A percentile compares a stretch with the other conserved stretches of the same genome.
phyloP scores from a whole-genome alignment of 2,113 vertebrate species.

The Condylura cristata region DNA sequence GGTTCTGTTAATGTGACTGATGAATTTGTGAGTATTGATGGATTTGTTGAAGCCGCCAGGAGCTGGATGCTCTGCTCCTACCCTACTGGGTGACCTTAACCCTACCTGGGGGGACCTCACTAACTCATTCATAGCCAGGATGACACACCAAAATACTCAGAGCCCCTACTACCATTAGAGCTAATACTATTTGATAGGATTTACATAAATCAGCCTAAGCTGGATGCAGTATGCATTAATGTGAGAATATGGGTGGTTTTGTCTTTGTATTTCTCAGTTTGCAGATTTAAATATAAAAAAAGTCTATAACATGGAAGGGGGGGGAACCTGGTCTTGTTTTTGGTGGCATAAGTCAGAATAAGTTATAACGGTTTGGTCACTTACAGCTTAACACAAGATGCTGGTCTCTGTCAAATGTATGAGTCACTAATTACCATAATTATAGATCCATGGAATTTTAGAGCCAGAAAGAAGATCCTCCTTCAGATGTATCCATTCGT shows the following conservation, averaged over 20 bases:
- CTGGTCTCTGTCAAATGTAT: not conserved
- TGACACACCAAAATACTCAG: no score
- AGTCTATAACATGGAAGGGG: not conserved
- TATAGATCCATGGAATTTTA: not conserved
- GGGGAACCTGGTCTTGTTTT: not conserved
- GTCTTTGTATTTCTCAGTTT: not conserved
- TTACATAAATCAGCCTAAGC: no score
- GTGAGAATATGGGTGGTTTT: not conserved
- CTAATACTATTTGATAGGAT: not conserved
- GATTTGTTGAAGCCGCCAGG: not conserved
- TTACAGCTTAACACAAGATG: not conserved
- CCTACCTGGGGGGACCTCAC: not conserved
- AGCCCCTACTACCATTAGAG: not conserved
- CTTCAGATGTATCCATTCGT: not conserved
- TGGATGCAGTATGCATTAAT: not conserved
- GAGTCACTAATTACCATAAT: not conserved
- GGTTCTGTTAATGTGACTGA: not conserved
- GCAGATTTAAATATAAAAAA: not conserved
- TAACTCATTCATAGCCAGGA: not conserved
- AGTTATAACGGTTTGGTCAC: fast-evolving
- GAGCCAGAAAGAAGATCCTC: not conserved
- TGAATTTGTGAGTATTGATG: not conserved
- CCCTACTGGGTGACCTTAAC: not conserved
- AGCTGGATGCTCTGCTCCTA: not conserved
- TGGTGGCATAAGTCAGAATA: not conserved